Percentiles rank a stretch among this genome's conserved stretches.
Conservation (phyloP, 2,797 vertebrate species). For the Triplophysa bombifrons region DNA sequence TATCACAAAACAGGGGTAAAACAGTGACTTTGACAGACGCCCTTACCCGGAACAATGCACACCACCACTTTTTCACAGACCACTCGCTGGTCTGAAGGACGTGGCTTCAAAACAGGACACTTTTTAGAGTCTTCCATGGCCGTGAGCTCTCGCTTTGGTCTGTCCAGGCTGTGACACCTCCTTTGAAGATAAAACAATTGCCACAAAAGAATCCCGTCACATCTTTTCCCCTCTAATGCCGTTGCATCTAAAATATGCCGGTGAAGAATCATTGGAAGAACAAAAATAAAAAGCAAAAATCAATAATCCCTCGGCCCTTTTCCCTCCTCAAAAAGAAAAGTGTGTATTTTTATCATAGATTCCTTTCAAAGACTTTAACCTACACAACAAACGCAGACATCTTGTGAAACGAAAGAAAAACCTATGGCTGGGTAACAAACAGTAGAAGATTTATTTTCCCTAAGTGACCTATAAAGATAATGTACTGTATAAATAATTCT, state of each 20-base stretch:
- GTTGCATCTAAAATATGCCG: constrained; percentile 43
- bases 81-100: constrained; percentile 44
- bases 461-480: not conserved
- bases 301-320: constrained; percentile 40
- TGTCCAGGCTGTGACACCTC: constrained; percentile 23
- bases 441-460: not conserved
- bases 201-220: constrained; percentile 39
- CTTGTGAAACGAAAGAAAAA: constrained; percentile 27
- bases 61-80: constrained; percentile 6
- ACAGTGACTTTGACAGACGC: constrained; percentile 25
- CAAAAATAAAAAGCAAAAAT: constrained; percentile 37
- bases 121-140: constrained; percentile 30
- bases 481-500: not conserved
- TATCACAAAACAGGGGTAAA: not conserved
- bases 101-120: constrained; percentile 43
- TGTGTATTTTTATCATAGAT: constrained; percentile 38
- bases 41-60: constrained; percentile 23
- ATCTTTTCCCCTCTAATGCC: constrained; percentile 35
- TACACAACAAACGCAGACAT: constrained; percentile 30
- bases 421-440: not conserved
- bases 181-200: constrained; percentile 49
- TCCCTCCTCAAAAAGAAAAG: constrained; percentile 17
- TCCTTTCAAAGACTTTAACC: constrained; percentile 19
- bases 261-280: constrained; percentile 29
- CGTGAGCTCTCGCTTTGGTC: constrained; percentile 44